These are phyloP conservation scores for Dicrurus megarhynchus DNA, from an alignment of 2,113 vertebrate genomes.

Conservation along the genomic window DNA sequence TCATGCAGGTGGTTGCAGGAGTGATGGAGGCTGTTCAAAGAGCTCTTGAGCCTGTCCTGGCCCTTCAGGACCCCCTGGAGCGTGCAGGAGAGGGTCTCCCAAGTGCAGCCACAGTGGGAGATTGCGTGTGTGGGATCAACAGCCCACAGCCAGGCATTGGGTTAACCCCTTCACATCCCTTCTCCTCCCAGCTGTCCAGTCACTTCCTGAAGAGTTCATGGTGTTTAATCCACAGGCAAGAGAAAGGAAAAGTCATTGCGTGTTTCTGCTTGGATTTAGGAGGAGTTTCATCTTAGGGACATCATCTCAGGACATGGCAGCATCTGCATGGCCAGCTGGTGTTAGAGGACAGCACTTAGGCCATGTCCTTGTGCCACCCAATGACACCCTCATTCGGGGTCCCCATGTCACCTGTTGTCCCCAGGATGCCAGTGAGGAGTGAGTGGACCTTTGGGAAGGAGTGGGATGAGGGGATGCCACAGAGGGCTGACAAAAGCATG, in stretches of 20 bases:
- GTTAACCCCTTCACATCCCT: not conserved
- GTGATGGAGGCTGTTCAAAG: not conserved
- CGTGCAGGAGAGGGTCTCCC: not conserved
- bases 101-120: not conserved
- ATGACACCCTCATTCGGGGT: not conserved
- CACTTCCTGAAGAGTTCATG: not conserved
- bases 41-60: not conserved
- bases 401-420: not conserved
- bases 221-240: not conserved
- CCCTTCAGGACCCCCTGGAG: not conserved
- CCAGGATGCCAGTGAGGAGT: not conserved
- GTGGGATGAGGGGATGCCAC: rapidly evolving
- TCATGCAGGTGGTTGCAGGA: not conserved
- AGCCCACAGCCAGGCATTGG: not conserved
- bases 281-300: not conserved
- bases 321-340: not conserved
- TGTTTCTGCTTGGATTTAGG: not conserved
- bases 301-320: not conserved
- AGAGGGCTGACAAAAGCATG: not conserved
- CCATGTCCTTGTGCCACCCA: not conserved
- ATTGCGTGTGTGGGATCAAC: rapidly evolving
- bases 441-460: not conserved
- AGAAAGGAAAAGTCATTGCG: not conserved
- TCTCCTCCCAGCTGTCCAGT: not conserved
- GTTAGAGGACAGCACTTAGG: not conserved